phyloP scores from a whole-genome alignment of 2,888 invertebrate genomes.

The Harpalus rufipes region DNA sequence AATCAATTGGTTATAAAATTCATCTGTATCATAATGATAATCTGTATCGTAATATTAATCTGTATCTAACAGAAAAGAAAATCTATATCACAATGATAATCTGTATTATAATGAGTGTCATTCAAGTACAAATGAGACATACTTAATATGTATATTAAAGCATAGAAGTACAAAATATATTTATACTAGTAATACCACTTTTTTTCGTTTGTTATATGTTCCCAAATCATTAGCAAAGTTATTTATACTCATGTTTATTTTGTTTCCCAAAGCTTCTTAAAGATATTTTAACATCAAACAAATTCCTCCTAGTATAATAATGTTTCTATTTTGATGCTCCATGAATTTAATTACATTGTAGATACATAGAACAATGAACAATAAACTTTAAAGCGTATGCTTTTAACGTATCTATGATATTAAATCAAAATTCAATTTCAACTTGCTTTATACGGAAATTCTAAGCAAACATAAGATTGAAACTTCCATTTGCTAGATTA shows the following conservation, averaged over 20 bases:
- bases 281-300: neutral
- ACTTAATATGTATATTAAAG: too few species aligned
- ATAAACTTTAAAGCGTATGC: neutral
- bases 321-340: neutral
- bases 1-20: too few species aligned
- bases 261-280: neutral
- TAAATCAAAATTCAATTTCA: constrained; percentile 7
- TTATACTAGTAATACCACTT: neutral
- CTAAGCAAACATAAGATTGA: constrained; percentile 3
- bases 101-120: too few species aligned
- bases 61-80: too few species aligned
- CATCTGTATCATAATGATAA: too few species aligned
- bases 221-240: neutral
- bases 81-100: too few species aligned
- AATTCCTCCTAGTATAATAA: neutral
- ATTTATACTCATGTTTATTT: neutral
- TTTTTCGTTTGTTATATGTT: neutral
- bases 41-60: too few species aligned
- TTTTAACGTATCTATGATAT: neutral
- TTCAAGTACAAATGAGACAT: too few species aligned
- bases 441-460: neutral
- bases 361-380: constrained; percentile 2
- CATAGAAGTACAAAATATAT: too few species aligned
- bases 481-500: neutral
- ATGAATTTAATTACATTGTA: neutral